Conservation (phyloP, 2,888 invertebrate species). For the Gibbula magus region DNA sequence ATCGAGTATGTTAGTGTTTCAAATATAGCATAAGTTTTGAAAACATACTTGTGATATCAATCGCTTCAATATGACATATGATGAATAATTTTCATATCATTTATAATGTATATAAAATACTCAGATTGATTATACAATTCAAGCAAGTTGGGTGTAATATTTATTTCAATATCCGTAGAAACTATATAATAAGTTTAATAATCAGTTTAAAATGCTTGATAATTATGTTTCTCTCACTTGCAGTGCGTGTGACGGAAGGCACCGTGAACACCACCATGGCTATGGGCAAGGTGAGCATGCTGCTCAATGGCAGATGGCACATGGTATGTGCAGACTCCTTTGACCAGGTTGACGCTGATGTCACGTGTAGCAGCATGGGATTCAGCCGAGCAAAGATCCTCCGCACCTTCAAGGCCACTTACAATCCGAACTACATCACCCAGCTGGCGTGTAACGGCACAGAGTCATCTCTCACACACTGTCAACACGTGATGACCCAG, state of each 20-base stretch:
- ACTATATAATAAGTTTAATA: too few species aligned
- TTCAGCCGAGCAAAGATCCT: constrained; percentile 64
- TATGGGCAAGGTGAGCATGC: constrained; percentile 35
- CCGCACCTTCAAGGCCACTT: neutral
- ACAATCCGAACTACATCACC: constrained; percentile 40
- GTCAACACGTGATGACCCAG: constrained; percentile 42
- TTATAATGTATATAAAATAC: too few species aligned
- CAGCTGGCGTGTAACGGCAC: constrained; percentile 47
- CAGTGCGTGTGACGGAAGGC: constrained; percentile 49
- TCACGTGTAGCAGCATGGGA: constrained; percentile 83
- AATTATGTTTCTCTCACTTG: neutral
- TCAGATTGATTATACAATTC: too few species aligned
- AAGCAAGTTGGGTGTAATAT: too few species aligned
- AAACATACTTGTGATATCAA: too few species aligned
- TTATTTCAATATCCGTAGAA: too few species aligned
- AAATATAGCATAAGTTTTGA: too few species aligned
- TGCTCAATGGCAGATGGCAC: constrained; percentile 77
- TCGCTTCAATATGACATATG: too few species aligned
- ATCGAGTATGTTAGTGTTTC: too few species aligned
- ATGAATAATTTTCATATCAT: too few species aligned
- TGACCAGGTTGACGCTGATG: constrained; percentile 80
- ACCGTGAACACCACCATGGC: constrained; percentile 21
- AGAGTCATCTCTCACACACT: constrained; percentile 38
- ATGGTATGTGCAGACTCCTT: constrained; percentile 85
- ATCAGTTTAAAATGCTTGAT: neutral